Evolutionary conservation across 92 coral and sea anemone genomes (phyloP).

Genomic region (Porites divaricata): DNA sequence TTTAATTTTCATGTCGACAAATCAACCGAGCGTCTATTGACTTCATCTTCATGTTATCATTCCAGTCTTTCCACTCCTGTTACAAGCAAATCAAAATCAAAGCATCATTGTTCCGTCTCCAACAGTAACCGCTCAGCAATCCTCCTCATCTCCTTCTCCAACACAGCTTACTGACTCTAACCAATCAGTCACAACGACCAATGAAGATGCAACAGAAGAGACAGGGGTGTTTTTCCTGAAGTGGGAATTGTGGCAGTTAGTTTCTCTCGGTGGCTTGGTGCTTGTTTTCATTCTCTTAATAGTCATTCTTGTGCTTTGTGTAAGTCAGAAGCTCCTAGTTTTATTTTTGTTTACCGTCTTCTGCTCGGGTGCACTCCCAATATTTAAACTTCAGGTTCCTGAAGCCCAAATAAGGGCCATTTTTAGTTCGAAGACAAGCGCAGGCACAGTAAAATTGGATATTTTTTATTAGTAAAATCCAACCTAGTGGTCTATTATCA

Average conservation of each 20-base stretch:
- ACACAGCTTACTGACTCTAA: neutral
- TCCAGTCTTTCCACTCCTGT: neutral
- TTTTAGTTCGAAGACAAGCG: no score
- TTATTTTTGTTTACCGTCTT: no score
- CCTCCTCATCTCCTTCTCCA: neutral
- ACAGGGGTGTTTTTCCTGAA: neutral
- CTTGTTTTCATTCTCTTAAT: constrained; percentile 28
- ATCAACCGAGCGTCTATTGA: neutral
- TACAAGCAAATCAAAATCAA: constrained; percentile 11
- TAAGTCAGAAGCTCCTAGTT: neutral
- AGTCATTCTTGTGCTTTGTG: constrained; percentile 26
- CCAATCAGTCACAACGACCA: neutral
- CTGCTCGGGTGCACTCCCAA: no score
- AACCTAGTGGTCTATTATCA: no score
- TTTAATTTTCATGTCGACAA: no score
- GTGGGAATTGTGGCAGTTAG: constrained; percentile 27
- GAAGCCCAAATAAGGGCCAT: no score
- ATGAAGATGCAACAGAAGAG: neutral
- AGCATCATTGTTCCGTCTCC: neutral
- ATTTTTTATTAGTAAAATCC: no score
- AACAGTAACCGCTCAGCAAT: neutral
- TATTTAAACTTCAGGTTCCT: no score
- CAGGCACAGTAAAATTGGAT: no score
- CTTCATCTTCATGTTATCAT: neutral
- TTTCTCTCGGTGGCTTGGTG: constrained; percentile 15